Conservation (phyloP, 1,140 invertebrate genomes). For the Hermetia illucens region DNA sequence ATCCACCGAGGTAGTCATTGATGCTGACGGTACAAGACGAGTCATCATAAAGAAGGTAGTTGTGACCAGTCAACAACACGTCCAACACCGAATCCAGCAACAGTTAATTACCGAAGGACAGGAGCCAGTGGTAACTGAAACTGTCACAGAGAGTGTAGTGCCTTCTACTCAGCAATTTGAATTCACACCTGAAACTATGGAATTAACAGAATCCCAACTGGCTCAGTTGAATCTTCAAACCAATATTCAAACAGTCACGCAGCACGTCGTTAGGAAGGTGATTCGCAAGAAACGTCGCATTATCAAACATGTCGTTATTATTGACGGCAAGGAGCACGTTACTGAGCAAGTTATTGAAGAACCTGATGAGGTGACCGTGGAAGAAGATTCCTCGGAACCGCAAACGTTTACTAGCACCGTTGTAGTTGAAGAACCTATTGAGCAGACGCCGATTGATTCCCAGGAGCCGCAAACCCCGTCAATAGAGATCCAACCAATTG, state of each 20-base stretch:
- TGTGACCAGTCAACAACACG: conserved; percentile 32
- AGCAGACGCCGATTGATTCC: background rate
- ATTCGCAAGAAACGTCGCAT: conserved; percentile 59
- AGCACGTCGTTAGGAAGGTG: conserved; percentile 61
- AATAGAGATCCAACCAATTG: background rate
- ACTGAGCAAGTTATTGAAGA: conserved; percentile 71
- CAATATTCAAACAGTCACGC: conserved; percentile 56
- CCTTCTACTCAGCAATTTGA: conserved; percentile 28
- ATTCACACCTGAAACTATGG: conserved; percentile 38
- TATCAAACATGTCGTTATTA: conserved; percentile 55
- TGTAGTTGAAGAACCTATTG: conserved; percentile 21
- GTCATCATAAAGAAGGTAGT: conserved; percentile 59
- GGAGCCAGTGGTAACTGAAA: conserved; percentile 13
- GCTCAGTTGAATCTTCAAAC: conserved; percentile 31
- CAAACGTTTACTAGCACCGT: conserved; percentile 10
- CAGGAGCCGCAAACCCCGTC: conserved; percentile 15
- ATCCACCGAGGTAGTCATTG: conserved; percentile 61
- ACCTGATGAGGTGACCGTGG: conserved; percentile 62
- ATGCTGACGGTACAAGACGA: conserved; percentile 63
- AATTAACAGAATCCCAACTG: conserved; percentile 27
- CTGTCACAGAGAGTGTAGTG: conserved; percentile 18
- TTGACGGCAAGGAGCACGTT: conserved; percentile 68
- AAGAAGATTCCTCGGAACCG: conserved; percentile 29
- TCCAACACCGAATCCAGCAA: conserved; percentile 9
- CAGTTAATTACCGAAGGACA: background rate